Conservation (phyloP, 2,888 invertebrate species). For the Cheilosia urbana region DNA sequence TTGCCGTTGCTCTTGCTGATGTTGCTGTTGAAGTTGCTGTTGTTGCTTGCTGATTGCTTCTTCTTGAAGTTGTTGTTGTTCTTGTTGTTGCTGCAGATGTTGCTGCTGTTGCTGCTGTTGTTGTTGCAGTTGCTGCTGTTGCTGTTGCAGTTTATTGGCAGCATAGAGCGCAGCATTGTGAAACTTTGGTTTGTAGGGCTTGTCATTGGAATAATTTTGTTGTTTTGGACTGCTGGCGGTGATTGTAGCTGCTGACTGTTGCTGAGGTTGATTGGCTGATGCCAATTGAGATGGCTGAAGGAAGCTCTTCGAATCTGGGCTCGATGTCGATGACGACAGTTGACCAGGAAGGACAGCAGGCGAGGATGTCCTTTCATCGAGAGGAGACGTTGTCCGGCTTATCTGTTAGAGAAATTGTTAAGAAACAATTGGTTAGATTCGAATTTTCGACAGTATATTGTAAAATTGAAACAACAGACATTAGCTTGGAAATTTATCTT, state of each 20-base stretch:
- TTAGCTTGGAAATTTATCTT: no score
- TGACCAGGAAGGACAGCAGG: slow-evolving; percentile 67
- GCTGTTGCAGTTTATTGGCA: slow-evolving; percentile 65
- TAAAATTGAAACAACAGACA: no score
- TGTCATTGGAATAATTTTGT: slow-evolving; percentile 84
- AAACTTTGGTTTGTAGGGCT: slow-evolving; percentile 91
- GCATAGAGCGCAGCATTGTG: slow-evolving; percentile 87
- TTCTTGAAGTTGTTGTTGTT: slow-evolving; percentile 74
- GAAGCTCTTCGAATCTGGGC: slow-evolving; percentile 78
- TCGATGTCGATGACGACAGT: slow-evolving; percentile 76
- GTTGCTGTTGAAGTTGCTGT: slow-evolving; percentile 77
- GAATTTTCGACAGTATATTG: no score
- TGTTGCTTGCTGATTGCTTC: slow-evolving; percentile 43
- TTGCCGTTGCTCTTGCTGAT: slow-evolving; percentile 59
- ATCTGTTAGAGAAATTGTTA: slow-evolving; percentile 77
- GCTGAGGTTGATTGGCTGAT: slow-evolving; percentile 74
- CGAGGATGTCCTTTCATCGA: slow-evolving; percentile 80
- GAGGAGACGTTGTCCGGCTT: slow-evolving; percentile 82
- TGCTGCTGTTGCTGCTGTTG: slow-evolving; percentile 76
- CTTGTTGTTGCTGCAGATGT: slow-evolving; percentile 78
- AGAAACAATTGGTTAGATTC: background rate
- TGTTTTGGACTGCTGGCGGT: slow-evolving; percentile 73
- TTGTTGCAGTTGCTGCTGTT: slow-evolving; percentile 68
- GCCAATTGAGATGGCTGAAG: slow-evolving; percentile 78
- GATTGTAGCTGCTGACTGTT: slow-evolving; percentile 68